Conservation (phyloP, 1,140 invertebrate genomes). For the Helicoverpa zea region DNA sequence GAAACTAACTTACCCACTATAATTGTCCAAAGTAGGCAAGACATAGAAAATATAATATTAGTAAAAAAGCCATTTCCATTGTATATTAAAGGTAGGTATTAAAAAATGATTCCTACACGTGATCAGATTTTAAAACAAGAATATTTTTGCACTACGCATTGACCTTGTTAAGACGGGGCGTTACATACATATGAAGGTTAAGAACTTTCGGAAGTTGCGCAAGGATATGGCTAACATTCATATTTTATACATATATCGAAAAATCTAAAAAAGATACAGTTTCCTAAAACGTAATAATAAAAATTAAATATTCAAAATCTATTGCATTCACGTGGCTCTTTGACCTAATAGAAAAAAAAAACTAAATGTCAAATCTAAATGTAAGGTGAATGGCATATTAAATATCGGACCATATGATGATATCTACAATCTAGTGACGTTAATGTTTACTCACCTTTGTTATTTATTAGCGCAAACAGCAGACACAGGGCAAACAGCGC, state of each 20-base stretch:
- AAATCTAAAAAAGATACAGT: too few relatives aligned
- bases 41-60: slow-evolving; percentile 33
- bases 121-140: background rate
- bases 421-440: slow-evolving; percentile 10
- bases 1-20: slow-evolving; percentile 75
- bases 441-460: slow-evolving; percentile 91
- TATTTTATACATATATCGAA: background rate
- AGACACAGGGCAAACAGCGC: slow-evolving; percentile 97
- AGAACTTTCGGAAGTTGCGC: background rate
- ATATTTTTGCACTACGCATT: background rate
- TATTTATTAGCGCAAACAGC: slow-evolving; percentile 97
- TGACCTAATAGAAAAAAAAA: slow-evolving; percentile 12
- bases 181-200: background rate
- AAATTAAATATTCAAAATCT: background rate
- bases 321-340: background rate
- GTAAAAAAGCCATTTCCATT: slow-evolving; percentile 11
- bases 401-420: slow-evolving; percentile 9
- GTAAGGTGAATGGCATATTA: slow-evolving; percentile 5
- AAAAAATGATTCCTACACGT: background rate
- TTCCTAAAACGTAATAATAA: too few relatives aligned
- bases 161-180: background rate
- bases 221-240: background rate
- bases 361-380: slow-evolving; percentile 36
- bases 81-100: background rate
- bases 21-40: slow-evolving; percentile 67